phyloP scores from a whole-genome alignment of 2,888 invertebrate genomes.

The Zootermopsis nevadensis region DNA sequence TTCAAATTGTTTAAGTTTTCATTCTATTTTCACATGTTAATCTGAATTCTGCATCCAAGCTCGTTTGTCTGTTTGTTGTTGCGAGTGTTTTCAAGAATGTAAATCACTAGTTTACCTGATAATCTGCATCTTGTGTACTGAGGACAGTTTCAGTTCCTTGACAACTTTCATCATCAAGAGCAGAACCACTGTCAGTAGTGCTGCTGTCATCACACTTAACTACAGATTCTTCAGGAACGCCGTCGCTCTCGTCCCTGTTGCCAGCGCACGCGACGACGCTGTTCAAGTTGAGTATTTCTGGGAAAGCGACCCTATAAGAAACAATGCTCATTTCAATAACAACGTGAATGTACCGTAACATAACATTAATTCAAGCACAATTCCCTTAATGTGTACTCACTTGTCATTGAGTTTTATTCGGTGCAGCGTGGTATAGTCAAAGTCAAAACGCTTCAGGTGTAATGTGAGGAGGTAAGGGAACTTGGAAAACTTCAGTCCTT shows the following conservation, averaged over 20 bases:
- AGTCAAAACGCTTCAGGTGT: constrained; percentile 90
- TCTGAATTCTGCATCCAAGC: too few relatives aligned
- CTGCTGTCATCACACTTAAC: constrained; percentile 74
- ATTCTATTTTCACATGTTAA: too few relatives aligned
- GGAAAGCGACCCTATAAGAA: constrained; percentile 78
- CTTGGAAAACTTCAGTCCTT: constrained; percentile 86
- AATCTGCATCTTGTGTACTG: constrained; percentile 47
- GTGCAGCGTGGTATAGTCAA: constrained; percentile 85
- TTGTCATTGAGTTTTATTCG: constrained; percentile 89
- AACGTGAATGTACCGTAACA: too few relatives aligned
- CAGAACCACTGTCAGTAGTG: constrained; percentile 77
- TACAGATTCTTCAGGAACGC: constrained; percentile 62
- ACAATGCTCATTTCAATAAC: background rate
- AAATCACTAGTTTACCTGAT: constrained; percentile 36
- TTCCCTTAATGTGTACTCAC: constrained; percentile 64
- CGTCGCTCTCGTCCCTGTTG: constrained; percentile 59
- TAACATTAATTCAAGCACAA: too few relatives aligned
- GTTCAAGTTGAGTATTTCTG: constrained; percentile 82
- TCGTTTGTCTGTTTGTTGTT: too few relatives aligned
- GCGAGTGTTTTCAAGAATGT: too few relatives aligned
- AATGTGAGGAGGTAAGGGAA: constrained; percentile 89
- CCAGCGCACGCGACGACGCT: constrained; percentile 69
- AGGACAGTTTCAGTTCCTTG: constrained; percentile 58
- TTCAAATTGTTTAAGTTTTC: too few relatives aligned
- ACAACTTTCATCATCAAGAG: constrained; percentile 72